Base-by-base conservation (phyloP, 1,140 invertebrate genomes). In the Sweltsa coloradensis region DNA sequence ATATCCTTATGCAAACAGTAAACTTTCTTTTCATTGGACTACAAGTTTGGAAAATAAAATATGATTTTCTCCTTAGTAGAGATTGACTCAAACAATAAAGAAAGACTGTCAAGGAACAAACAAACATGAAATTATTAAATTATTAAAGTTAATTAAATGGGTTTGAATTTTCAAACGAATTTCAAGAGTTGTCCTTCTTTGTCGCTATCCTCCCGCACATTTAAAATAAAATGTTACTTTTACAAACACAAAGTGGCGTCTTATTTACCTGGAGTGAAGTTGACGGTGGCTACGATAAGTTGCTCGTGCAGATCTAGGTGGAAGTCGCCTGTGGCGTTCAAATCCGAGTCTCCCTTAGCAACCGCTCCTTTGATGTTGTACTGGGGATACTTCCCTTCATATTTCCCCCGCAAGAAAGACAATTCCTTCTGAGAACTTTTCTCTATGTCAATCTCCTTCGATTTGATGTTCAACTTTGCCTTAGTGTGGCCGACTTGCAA, bases 371-470 rank as follows among this genome's bases (percentile, higher is more conserved):
- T 79, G 3, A 78, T 45, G 0, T 66, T 63, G 50, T 74, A 75
- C 36, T 62, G 53, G 0, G 70, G 67, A 59, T 66, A 65, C 18
- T 55, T 44, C 4, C 65, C 58, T 14, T 58, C 66, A 19, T 74
- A 75, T 41, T 68, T 62, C 14, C 66, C 50, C 55, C 72, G 70
- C 0, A 80, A 55, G 49, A 73, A 69, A 18, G 69, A 62, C 29
- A 64, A 56, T 39, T 67, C 62, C 41, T 61, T 60, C 1, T 62
- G 60, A 3, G 69, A 66, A 34, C 60, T 57, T 46, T 65, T 67
- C 61, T 70, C 73, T 49, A 79, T 75, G 54, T 79, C 67, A 34
- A 85, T 43, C 53, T 75, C 68, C 46, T 75, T 75, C 1, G 71
- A 64, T 5, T 64, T 66, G 3, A 76, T 53, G 61, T 86, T 74